phyloP scores from a whole-genome alignment of 2,113 vertebrate genomes.

The Hassar affinis region DNA sequence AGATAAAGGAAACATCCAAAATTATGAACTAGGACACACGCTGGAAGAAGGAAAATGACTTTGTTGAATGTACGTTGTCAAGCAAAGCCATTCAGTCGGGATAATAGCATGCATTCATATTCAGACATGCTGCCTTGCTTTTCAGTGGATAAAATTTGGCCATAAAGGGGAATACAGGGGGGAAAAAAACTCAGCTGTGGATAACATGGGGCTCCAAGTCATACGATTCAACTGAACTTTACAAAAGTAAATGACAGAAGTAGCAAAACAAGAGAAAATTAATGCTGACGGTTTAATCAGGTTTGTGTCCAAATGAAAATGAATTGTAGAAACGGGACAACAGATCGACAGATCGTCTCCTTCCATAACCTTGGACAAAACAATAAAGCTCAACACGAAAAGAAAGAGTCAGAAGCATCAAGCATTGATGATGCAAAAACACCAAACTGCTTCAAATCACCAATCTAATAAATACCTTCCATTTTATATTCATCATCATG shows the following conservation, averaged over 20 bases:
- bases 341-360: not conserved
- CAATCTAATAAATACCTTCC: conserved; percentile 75
- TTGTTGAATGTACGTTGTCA: conserved; percentile 32
- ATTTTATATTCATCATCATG: conserved; percentile 75
- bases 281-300: not conserved
- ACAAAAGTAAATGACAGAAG: not conserved
- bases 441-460: conserved; percentile 34
- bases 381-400: conserved; percentile 15
- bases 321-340: not conserved
- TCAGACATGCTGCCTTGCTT: conserved; percentile 43
- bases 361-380: conserved; percentile 24
- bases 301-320: conserved; percentile 12
- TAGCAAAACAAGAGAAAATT: not conserved
- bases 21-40: conserved; percentile 27
- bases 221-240: conserved; percentile 7
- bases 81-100: conserved; percentile 33
- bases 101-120: conserved; percentile 38
- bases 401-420: conserved; percentile 23
- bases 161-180: too few species aligned
- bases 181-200: conserved; percentile 2
- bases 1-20: conserved; percentile 8
- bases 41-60: conserved; percentile 1
- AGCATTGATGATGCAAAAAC: conserved; percentile 46
- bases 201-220: conserved; percentile 6
- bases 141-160: conserved; percentile 15